Evolutionary conservation across 2,113 vertebrate genomes (phyloP).

Genomic region (Nipponia nippon): DNA sequence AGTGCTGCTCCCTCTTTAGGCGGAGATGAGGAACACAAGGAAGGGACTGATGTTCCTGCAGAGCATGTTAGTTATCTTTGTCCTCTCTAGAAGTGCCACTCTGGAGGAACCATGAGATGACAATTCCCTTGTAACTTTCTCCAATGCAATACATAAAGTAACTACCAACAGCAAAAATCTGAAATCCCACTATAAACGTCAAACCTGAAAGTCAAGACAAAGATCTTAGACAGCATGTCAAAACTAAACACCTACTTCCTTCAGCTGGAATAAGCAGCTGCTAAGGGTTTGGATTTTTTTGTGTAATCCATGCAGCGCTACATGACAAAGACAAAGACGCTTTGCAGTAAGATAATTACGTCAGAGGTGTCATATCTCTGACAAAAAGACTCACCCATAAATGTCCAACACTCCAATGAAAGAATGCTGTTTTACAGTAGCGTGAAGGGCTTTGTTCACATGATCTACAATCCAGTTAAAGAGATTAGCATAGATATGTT

Average conservation of each 20-base stretch:
- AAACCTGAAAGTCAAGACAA: neutral
- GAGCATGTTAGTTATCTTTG: neutral
- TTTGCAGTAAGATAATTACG: neutral
- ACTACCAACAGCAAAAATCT: neutral
- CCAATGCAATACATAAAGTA: neutral
- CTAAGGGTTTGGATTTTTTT: neutral
- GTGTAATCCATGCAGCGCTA: neutral
- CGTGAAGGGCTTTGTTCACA: conserved; percentile 91
- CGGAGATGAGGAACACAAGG: neutral
- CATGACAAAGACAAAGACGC: neutral
- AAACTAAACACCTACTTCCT: conserved; percentile 24
- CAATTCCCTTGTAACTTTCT: neutral
- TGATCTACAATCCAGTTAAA: conserved; percentile 98
- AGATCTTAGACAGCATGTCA: neutral
- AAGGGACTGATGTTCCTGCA: neutral
- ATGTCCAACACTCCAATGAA: conserved; percentile 98
- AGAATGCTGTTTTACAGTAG: conserved; percentile 90
- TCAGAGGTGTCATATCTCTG: neutral
- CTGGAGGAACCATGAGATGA: neutral
- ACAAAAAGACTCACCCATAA: conserved; percentile 83
- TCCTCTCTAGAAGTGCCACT: neutral
- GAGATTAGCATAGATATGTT: conserved; percentile 97
- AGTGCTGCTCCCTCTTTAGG: neutral
- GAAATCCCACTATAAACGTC: neutral
- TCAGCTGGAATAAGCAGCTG: neutral